Conservation (phyloP, 2,797 vertebrate species). For the Salmo trutta region DNA sequence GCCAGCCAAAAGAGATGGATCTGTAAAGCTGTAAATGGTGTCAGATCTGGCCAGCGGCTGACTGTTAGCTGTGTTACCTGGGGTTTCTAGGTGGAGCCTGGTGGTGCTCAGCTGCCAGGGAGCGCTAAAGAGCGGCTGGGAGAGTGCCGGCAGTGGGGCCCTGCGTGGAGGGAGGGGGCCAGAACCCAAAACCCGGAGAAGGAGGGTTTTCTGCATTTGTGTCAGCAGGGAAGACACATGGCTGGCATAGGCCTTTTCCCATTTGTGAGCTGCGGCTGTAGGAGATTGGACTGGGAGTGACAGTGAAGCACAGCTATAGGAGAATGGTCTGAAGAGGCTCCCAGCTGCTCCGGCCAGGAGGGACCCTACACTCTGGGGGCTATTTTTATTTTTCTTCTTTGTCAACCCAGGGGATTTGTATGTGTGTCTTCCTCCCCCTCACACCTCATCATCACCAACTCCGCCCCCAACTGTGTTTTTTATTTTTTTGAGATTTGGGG, state of each 20-base stretch:
- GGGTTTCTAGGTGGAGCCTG: constrained; percentile 71
- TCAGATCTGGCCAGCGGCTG: constrained; percentile 28
- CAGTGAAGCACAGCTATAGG: constrained; percentile 43
- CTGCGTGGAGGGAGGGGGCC: constrained; percentile 24
- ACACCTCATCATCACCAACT: neutral
- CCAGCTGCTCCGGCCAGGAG: constrained; percentile 49
- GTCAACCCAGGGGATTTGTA: constrained; percentile 7
- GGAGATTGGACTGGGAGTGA: constrained; percentile 63
- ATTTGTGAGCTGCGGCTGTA: constrained; percentile 51
- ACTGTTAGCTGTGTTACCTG: constrained; percentile 3
- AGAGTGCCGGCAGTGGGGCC: constrained; percentile 39
- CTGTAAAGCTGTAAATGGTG: constrained; percentile 33
- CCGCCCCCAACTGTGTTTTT: constrained; percentile 21
- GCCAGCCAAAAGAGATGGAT: constrained; percentile 24
- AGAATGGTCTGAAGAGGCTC: constrained; percentile 76
- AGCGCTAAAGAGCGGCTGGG: constrained; percentile 53
- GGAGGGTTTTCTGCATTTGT: constrained; percentile 50
- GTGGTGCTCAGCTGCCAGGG: constrained; percentile 57
- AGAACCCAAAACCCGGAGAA: constrained; percentile 52
- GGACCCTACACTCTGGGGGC: constrained; percentile 52
- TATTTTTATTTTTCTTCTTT: constrained; percentile 33
- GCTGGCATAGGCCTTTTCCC: constrained; percentile 67
- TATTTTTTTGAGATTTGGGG: constrained; percentile 81
- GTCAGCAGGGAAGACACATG: constrained; percentile 78
- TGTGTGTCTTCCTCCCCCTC: constrained; percentile 3